Evolutionary conservation across 2,888 invertebrate genomes (phyloP).

Genomic region (Dendrolimus houi): DNA sequence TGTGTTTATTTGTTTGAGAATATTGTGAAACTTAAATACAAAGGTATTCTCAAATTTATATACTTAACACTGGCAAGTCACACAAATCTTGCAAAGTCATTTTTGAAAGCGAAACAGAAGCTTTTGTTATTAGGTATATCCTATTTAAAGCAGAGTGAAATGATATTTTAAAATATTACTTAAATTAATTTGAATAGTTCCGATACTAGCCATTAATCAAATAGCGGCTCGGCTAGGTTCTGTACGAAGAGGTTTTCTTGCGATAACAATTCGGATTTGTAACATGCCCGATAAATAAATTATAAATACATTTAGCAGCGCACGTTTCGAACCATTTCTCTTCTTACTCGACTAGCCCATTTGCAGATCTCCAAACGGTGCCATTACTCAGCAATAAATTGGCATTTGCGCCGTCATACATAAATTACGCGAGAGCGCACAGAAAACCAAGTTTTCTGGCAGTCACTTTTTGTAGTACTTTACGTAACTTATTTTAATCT

Average conservation of each 20-base stretch:
- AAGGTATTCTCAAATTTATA: no score
- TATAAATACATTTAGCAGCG: conserved; percentile 71
- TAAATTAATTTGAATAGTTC: no score
- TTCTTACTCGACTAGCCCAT: conserved; percentile 71
- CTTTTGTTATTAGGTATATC: no score
- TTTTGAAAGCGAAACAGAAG: no score
- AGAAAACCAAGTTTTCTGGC: conserved; percentile 59
- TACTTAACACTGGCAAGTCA: no score
- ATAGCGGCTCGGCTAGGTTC: conserved; percentile 10
- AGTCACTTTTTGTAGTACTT: conserved; percentile 55
- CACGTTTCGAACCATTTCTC: conserved; percentile 69
- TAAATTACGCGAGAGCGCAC: conserved; percentile 66
- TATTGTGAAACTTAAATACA: no score
- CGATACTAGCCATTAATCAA: not conserved
- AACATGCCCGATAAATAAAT: conserved; percentile 66
- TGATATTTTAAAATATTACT: no score
- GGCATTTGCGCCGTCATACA: conserved; percentile 75
- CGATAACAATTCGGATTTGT: conserved; percentile 62
- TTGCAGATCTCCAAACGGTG: conserved; percentile 73
- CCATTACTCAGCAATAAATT: conserved; percentile 76
- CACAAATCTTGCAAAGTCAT: no score
- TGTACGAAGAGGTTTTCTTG: conserved; percentile 38
- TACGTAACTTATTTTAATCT: conserved; percentile 29
- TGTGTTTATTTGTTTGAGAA: no score
- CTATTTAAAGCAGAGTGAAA: no score